Conservation (phyloP, 2,888 invertebrate species). For the Lasioglossum zephyrum region DNA sequence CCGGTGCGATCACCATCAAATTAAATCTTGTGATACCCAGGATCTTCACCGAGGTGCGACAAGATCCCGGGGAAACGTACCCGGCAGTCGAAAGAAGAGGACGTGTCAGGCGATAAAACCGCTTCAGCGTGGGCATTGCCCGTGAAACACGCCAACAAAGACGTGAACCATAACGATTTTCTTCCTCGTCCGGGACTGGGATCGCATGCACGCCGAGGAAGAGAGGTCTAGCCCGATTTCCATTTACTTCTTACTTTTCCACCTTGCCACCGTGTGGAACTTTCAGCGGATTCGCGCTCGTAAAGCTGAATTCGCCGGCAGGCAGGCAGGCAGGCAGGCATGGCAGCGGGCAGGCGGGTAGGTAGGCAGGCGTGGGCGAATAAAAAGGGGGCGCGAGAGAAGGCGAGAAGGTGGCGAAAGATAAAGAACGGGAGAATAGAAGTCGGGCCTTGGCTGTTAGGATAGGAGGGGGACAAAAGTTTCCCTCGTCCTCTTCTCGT, state of each 20-base stretch:
- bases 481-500: conserved; percentile 55
- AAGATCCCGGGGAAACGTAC: not conserved
- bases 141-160: conserved; percentile 1
- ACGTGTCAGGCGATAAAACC: conserved; percentile 3
- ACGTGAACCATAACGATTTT: conserved; percentile 21
- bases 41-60: not conserved
- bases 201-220: conserved; percentile 6
- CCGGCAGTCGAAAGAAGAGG: not conserved
- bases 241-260: conserved; percentile 70
- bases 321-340: conserved; percentile 26
- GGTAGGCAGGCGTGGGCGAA: not conserved
- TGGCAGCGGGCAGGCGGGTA: conserved; percentile 6
- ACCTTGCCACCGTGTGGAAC: conserved; percentile 53
- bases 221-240: conserved; percentile 63
- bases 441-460: conserved; percentile 35
- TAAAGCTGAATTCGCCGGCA: conserved; percentile 77
- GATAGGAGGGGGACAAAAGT: conserved; percentile 68
- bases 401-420: conserved; percentile 29
- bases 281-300: conserved; percentile 67
- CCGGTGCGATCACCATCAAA: not conserved
- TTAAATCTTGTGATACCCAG: not conserved
- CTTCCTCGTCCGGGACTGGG: not conserved
- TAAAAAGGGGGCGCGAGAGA: conserved; percentile 36
- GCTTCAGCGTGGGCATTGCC: not conserved
- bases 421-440: conserved; percentile 42